phyloP scores from a whole-genome alignment of 2,113 vertebrate genomes.

The Anoura caudifer region DNA sequence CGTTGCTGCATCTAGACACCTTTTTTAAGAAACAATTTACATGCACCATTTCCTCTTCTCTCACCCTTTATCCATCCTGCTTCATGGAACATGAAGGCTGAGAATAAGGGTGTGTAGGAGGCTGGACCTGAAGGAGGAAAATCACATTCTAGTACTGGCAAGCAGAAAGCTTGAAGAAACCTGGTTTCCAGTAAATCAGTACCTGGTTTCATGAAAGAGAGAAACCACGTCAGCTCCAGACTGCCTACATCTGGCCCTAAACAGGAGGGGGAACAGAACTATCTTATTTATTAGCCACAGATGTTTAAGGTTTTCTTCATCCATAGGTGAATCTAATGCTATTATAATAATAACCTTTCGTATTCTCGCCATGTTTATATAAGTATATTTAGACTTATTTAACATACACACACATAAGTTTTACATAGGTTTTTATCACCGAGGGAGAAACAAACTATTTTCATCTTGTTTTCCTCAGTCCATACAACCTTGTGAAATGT shows the following conservation, averaged over 20 bases:
- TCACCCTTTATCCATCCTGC: background rate
- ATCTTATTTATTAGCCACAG: background rate
- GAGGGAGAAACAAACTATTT: background rate
- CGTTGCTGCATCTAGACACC: background rate
- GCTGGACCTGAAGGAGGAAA: background rate
- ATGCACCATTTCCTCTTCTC: background rate
- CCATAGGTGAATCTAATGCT: background rate
- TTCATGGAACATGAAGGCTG: background rate
- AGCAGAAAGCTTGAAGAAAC: background rate
- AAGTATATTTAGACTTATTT: background rate
- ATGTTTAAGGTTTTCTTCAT: background rate
- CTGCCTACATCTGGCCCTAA: background rate
- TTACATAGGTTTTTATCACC: background rate
- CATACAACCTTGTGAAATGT: background rate
- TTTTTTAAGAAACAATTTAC: background rate
- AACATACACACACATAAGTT: background rate
- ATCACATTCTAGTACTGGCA: background rate
- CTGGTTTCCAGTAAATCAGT: background rate
- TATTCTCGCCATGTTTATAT: background rate
- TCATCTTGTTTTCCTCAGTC: background rate
- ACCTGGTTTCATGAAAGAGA: background rate
- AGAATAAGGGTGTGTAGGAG: background rate
- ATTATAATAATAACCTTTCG: background rate
- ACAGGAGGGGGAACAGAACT: background rate
- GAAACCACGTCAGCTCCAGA: background rate